Percentiles rank a stretch among this genome's conserved stretches.
These are phyloP conservation scores for Coregonus clupeaformis DNA, from an alignment of 2,113 vertebrate genomes.

Conservation along the genomic window DNA sequence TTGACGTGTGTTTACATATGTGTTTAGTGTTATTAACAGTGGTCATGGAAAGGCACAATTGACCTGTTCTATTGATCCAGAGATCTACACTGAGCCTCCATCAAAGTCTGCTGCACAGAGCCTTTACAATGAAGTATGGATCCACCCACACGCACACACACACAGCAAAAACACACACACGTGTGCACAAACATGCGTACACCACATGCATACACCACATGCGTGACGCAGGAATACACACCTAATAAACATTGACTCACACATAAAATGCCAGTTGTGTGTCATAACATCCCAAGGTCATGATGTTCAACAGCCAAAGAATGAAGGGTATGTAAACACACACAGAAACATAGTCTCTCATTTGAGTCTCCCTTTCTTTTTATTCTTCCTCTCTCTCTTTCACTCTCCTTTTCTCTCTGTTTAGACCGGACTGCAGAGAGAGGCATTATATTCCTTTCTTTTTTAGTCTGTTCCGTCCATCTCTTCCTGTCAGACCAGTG, in stretches of 20 bases:
- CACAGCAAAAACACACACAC: too few species aligned
- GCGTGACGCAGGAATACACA: conserved; percentile 2
- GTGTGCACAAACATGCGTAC: not conserved
- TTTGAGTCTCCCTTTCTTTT: not conserved
- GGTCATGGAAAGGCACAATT: not conserved
- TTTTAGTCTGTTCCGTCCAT: not conserved
- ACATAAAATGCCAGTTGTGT: not conserved
- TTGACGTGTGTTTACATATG: not conserved
- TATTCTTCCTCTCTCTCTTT: conserved; percentile 1
- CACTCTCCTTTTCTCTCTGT: conserved; percentile 36
- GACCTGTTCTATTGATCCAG: not conserved
- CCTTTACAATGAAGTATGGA: not conserved
- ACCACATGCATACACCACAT: not conserved
- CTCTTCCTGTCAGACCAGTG: not conserved
- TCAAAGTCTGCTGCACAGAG: not conserved
- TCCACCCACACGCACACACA: not conserved
- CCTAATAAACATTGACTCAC: not conserved
- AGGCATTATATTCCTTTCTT: not conserved
- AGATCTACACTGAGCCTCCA: not conserved
- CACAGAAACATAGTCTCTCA: not conserved
- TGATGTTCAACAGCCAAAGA: not conserved
- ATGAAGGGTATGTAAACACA: not conserved
- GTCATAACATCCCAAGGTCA: conserved; percentile 17
- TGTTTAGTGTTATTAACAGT: not conserved
- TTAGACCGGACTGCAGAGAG: not conserved